phyloP scores from a whole-genome alignment of 2,888 invertebrate species.

The Pollenia amentaria region DNA sequence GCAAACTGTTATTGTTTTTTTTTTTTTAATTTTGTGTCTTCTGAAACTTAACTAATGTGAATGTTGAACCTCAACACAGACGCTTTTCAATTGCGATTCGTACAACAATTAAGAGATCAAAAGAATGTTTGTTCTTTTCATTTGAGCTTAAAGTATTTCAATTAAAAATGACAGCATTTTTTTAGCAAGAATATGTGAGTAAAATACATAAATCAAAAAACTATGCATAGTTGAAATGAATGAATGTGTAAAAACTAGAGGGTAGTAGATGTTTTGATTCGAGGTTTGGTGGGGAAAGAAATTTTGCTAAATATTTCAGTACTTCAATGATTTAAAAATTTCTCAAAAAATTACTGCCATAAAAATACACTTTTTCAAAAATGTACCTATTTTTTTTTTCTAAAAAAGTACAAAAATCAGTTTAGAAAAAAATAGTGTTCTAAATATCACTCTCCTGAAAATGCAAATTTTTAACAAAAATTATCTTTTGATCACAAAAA shows the following conservation, averaged over 20 bases:
- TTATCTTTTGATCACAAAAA: too few species aligned
- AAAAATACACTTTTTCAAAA: too few species aligned
- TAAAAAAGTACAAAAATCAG: too few species aligned
- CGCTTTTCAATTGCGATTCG: slow-evolving; percentile 61
- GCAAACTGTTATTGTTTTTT: slow-evolving; percentile 13
- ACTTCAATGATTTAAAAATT: too few species aligned
- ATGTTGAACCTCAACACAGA: slow-evolving; percentile 54
- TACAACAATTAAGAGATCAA: slow-evolving; percentile 70
- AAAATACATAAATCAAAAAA: slow-evolving; percentile 50
- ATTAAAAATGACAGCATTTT: slow-evolving; percentile 61
- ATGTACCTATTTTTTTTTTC: too few species aligned
- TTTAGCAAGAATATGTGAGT: slow-evolving; percentile 23
- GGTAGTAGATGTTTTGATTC: not conserved
- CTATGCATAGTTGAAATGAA: not conserved
- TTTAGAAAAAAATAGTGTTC: too few species aligned
- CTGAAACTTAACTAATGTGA: slow-evolving; percentile 19
- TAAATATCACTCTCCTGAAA: too few species aligned
- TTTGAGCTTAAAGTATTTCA: slow-evolving; percentile 66
- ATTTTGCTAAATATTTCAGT: too few species aligned
- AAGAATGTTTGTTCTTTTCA: slow-evolving; percentile 47
- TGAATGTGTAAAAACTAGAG: not conserved
- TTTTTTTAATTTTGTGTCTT: not conserved
- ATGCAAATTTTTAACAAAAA: too few species aligned
- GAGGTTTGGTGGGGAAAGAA: too few species aligned
- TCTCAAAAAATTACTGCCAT: too few species aligned